phyloP scores from a whole-genome alignment of 2,888 invertebrate genomes.

The Mylabris sibirica region DNA sequence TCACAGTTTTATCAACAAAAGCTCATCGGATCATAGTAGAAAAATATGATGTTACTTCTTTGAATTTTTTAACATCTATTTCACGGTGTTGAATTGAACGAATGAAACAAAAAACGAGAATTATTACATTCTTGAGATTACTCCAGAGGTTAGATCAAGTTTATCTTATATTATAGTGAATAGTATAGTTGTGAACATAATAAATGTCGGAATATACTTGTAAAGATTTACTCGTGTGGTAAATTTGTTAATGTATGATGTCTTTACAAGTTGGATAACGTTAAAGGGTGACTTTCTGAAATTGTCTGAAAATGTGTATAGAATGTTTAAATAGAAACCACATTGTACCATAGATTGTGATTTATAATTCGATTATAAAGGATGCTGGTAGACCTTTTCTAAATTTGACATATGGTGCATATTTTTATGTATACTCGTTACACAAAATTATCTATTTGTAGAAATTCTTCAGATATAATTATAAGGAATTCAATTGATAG shows the following conservation, averaged over 20 bases:
- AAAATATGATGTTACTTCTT: no score
- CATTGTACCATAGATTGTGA: background rate
- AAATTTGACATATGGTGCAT: background rate
- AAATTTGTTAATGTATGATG: background rate
- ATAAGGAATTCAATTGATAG: background rate
- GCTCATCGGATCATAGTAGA: background rate
- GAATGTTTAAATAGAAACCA: background rate
- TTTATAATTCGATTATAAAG: background rate
- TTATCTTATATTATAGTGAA: no score
- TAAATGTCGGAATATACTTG: no score
- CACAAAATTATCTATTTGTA: no score
- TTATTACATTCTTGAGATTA: no score
- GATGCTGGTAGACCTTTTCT: background rate
- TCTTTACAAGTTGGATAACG: background rate
- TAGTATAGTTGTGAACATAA: no score
- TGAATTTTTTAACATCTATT: no score
- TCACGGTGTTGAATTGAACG: no score
- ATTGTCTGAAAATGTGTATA: background rate
- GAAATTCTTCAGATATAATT: no score
- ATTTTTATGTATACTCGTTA: no score
- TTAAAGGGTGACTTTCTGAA: background rate
- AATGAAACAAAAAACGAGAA: no score
- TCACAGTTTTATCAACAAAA: background rate
- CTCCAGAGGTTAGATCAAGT: no score
- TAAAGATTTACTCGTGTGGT: background rate